Evolutionary conservation across 2,797 vertebrate genomes (phyloP).

Genomic region (Rhynchotus rufescens): DNA sequence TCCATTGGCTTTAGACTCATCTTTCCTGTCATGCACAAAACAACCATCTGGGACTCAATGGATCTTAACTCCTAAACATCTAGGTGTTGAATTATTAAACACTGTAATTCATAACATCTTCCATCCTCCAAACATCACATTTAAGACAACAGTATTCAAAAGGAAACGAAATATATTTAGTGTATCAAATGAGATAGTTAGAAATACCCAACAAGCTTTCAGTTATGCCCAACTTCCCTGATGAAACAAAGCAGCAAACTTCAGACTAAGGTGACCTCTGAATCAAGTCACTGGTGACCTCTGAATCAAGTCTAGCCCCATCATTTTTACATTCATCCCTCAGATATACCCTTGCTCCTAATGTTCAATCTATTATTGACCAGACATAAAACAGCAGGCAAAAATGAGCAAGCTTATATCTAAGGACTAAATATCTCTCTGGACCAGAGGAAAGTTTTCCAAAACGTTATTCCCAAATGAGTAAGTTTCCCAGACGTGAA

Average conservation of each 20-base stretch:
- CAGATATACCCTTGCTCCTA: too few species aligned
- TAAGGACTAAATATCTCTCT: not conserved
- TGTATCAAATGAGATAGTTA: not conserved
- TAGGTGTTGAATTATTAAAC: not conserved
- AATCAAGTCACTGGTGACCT: too few species aligned
- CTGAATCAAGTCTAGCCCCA: too few species aligned
- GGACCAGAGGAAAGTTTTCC: not conserved
- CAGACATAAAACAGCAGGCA: not conserved
- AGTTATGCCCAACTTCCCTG: not conserved
- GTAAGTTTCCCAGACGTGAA: not conserved
- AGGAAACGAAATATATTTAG: not conserved
- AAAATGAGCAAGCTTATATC: not conserved
- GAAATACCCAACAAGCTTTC: not conserved
- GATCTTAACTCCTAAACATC: not conserved
- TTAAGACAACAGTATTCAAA: not conserved
- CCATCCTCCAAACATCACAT: not conserved
- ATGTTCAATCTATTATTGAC: not conserved
- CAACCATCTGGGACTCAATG: not conserved
- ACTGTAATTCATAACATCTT: not conserved
- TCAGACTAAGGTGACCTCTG: not conserved
- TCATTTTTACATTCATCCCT: too few species aligned
- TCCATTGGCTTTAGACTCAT: not conserved
- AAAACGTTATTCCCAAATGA: not conserved
- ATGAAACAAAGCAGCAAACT: not conserved
- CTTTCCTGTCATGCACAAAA: rapidly evolving